Evolutionary conservation across 2,888 invertebrate genomes (phyloP).

Genomic region (Drosophila cyrtoloma): DNA sequence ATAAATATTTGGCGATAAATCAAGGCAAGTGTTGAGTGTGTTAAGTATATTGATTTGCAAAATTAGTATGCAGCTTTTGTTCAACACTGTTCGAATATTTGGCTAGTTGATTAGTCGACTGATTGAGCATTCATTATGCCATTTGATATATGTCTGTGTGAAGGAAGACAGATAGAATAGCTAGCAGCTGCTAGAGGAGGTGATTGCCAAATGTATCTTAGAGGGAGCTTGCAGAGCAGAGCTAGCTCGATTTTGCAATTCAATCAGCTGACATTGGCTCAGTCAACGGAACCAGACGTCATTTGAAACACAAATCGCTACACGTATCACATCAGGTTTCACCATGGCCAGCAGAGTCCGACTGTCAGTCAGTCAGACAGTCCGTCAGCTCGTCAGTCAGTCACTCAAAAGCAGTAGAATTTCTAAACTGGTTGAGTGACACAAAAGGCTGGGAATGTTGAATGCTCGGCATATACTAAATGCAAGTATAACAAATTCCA

Average conservation of each 20-base stretch:
- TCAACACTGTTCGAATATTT: slow-evolving; percentile 17
- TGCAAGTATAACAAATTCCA: slow-evolving; percentile 58
- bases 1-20: slow-evolving; percentile 43
- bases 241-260: slow-evolving; percentile 65
- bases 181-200: slow-evolving; percentile 8
- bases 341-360: slow-evolving; percentile 48
- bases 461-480: slow-evolving; percentile 27
- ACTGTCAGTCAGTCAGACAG: slow-evolving; percentile 26
- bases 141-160: slow-evolving; percentile 6
- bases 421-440: slow-evolving; percentile 73
- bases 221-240: slow-evolving; percentile 42
- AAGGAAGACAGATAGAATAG: slow-evolving; percentile 29
- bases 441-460: slow-evolving; percentile 54
- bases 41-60: slow-evolving; percentile 2
- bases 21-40: slow-evolving; percentile 12
- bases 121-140: slow-evolving; percentile 34
- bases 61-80: slow-evolving; percentile 42
- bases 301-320: slow-evolving; percentile 78
- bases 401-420: slow-evolving; percentile 65
- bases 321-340: slow-evolving; percentile 75
- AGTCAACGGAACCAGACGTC: slow-evolving; percentile 78
- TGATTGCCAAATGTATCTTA: slow-evolving; percentile 59
- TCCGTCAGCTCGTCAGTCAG: slow-evolving; percentile 37
- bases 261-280: slow-evolving; percentile 70
- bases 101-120: slow-evolving; percentile 23